Evolutionary conservation across 2,888 invertebrate species (phyloP).

Genomic region (Lasioglossum malachurum): DNA sequence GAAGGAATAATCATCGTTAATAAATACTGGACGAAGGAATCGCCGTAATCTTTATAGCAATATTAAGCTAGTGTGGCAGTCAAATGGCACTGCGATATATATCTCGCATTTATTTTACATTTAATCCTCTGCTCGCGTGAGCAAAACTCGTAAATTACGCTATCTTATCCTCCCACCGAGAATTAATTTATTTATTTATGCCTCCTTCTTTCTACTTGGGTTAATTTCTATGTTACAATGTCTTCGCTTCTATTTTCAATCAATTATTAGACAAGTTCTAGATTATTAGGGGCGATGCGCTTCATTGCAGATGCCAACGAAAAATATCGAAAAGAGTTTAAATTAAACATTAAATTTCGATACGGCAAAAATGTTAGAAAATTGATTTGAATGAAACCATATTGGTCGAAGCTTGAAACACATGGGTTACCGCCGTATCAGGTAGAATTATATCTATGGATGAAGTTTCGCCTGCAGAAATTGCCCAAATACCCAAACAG

Average conservation of each 20-base stretch:
- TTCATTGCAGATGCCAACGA: too few species aligned
- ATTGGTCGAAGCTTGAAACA: neutral
- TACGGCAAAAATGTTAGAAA: neutral
- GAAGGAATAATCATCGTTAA: neutral
- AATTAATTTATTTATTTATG: neutral
- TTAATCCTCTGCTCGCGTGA: conserved; percentile 14
- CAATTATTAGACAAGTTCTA: neutral
- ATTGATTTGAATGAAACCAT: conserved; percentile 2
- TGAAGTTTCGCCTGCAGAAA: conserved; percentile 4
- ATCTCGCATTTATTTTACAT: conserved; percentile 16
- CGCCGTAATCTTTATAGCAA: neutral
- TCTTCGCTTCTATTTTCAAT: neutral
- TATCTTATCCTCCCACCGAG: neutral
- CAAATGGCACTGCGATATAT: neutral
- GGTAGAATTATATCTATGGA: conserved; percentile 3
- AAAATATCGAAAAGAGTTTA: too few species aligned
- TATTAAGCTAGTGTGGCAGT: neutral
- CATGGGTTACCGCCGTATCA: neutral
- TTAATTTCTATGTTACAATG: neutral
- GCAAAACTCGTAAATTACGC: conserved; percentile 13
- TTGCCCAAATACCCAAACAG: conserved; percentile 9
- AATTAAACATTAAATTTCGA: neutral
- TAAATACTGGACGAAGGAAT: neutral
- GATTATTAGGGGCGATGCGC: too few species aligned
- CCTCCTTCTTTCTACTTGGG: neutral